Conservation (phyloP, 2,797 vertebrate genomes). For the Peromyscus aztecus region DNA sequence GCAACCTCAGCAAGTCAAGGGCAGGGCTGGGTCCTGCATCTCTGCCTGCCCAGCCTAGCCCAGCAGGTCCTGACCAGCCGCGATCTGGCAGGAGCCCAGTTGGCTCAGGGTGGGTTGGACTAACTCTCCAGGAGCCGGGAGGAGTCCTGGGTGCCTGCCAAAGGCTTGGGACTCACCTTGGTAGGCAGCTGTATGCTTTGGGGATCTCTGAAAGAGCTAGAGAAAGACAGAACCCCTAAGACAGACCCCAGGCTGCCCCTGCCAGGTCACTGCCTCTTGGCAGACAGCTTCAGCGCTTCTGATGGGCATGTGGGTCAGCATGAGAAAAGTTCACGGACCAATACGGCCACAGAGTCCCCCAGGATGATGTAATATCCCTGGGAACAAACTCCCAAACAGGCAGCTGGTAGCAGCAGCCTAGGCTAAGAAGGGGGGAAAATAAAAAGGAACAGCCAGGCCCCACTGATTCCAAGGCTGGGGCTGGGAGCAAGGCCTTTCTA, state of each 20-base stretch:
- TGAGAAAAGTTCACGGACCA: neutral
- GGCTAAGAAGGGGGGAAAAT: neutral
- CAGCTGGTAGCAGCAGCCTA: neutral
- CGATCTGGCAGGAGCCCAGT: neutral
- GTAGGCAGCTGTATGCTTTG: neutral
- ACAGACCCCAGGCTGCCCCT: neutral
- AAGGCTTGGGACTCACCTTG: constrained; percentile 2
- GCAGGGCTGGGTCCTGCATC: rapidly evolving
- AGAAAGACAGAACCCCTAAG: neutral
- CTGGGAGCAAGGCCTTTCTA: neutral
- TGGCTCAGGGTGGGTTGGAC: neutral
- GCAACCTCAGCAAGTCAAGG: neutral
- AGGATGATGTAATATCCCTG: neutral
- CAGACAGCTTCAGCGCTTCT: neutral
- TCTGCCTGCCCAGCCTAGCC: neutral
- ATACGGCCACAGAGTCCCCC: neutral
- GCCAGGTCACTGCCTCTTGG: neutral
- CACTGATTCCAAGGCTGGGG: neutral
- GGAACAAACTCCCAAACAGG: neutral
- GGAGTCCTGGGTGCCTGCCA: neutral
- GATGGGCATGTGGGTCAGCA: neutral
- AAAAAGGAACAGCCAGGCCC: neutral
- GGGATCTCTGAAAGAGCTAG: neutral
- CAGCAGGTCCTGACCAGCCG: neutral
- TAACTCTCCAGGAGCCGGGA: neutral